A percentile compares a stretch with the other conserved stretches of the same genome.
phyloP scores from a whole-genome alignment of 1,140 invertebrate species.

The Drosophila tani region DNA sequence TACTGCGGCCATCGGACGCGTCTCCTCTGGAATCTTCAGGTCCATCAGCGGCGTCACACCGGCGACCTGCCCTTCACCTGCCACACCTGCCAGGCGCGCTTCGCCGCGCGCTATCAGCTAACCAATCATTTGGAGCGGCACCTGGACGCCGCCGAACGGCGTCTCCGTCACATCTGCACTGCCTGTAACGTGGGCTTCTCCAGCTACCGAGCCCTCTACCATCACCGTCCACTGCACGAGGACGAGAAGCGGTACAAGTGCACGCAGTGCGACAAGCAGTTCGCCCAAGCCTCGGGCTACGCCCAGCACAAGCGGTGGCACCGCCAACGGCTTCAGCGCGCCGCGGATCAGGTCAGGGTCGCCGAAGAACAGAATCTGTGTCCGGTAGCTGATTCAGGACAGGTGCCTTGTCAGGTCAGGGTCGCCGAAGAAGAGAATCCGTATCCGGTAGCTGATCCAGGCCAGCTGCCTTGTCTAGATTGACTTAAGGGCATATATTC shows the following conservation, averaged over 20 bases:
- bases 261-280: constrained; percentile 85
- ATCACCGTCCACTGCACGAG: constrained; percentile 92
- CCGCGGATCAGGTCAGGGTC: constrained; percentile 8
- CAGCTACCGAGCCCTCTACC: constrained; percentile 83
- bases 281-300: constrained; percentile 67
- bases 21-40: constrained; percentile 54
- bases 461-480: background rate
- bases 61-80: constrained; percentile 91
- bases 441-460: background rate
- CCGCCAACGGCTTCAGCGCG: constrained; percentile 38
- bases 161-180: constrained; percentile 45
- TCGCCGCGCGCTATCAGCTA: constrained; percentile 86
- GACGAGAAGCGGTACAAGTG: constrained; percentile 92
- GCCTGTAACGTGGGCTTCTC: constrained; percentile 66
- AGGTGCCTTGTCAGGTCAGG: background rate
- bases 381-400: background rate
- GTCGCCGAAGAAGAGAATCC: background rate
- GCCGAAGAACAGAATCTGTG: background rate
- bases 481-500: background rate
- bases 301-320: constrained; percentile 74
- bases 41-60: constrained; percentile 91
- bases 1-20: constrained; percentile 66
- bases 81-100: constrained; percentile 88
- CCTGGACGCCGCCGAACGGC: constrained; percentile 35
- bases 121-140: constrained; percentile 55